Evolutionary conservation across 1,140 invertebrate genomes (phyloP).

Genomic region (Helicoverpa zea): DNA sequence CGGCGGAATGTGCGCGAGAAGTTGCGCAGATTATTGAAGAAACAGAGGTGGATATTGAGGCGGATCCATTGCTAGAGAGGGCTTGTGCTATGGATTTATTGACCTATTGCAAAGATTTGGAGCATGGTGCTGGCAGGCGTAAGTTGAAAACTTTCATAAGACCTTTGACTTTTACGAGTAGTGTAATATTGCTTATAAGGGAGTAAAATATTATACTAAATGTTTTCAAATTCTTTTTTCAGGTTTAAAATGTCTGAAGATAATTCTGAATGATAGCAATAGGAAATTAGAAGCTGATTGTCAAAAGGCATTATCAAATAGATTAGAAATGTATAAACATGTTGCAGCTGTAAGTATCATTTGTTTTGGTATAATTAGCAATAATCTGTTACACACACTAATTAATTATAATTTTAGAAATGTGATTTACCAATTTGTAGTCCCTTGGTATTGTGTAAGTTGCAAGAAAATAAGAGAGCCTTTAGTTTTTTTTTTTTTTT

Average conservation of each 20-base stretch:
- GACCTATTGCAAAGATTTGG: conserved; percentile 94
- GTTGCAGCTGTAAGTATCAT: conserved; percentile 91
- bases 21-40: conserved; percentile 94
- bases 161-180: neutral
- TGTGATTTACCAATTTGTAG: too few relatives aligned
- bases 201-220: neutral
- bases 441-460: too few relatives aligned
- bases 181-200: neutral
- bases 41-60: conserved; percentile 93
- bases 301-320: conserved; percentile 91
- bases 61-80: conserved; percentile 92
- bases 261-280: conserved; percentile 89
- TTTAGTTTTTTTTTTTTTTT: too few relatives aligned
- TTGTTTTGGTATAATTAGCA: too few relatives aligned
- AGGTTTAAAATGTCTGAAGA: conserved; percentile 95
- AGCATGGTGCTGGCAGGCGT: conserved; percentile 95
- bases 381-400: too few relatives aligned
- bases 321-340: conserved; percentile 96
- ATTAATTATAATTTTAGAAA: too few relatives aligned
- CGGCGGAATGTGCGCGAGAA: conserved; percentile 91
- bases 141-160: conserved; percentile 50
- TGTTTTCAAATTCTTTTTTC: conserved; percentile 69
- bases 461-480: too few relatives aligned
- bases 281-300: conserved; percentile 92
- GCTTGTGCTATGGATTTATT: conserved; percentile 93